Evolutionary conservation across 1,140 invertebrate genomes (phyloP).

Genomic region (Leucophenga varia): DNA sequence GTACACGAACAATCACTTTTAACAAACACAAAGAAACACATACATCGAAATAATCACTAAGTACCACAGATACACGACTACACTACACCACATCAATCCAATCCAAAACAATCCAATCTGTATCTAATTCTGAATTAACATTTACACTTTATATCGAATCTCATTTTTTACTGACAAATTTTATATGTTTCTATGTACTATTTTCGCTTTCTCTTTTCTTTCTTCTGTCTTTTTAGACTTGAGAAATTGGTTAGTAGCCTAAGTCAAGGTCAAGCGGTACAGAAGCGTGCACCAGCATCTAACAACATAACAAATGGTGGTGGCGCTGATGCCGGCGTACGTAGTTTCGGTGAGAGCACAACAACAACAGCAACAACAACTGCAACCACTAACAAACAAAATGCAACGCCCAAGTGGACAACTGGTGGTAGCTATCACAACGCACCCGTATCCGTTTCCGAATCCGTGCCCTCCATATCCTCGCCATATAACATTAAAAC

Average conservation of each 20-base stretch:
- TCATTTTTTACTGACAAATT: conserved; percentile 28
- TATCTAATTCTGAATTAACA: conserved; percentile 7
- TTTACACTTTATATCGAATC: not conserved
- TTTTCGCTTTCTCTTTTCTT: conserved; percentile 11
- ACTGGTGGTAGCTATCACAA: no score
- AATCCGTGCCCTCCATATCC: no score
- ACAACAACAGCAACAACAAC: not conserved
- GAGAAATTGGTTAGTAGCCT: conserved; percentile 54
- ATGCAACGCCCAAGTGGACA: not conserved
- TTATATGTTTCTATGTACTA: not conserved
- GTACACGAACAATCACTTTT: conserved; percentile 7
- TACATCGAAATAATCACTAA: no score
- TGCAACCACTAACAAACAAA: not conserved
- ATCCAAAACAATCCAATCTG: not conserved
- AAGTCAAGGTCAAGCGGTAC: conserved; percentile 31
- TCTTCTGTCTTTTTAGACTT: conserved; percentile 37
- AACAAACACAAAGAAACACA: no score
- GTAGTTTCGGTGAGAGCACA: not conserved
- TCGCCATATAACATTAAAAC: not conserved
- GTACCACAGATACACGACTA: no score
- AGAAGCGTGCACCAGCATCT: not conserved
- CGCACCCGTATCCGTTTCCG: no score
- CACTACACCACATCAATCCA: no score
- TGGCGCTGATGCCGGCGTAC: not conserved
- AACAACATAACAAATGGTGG: conserved; percentile 17